Evolutionary conservation across 2,113 vertebrate genomes (phyloP), one percentile per base, ranked within the genome.

Genomic region (Urocynchramus pylzowi): DNA sequence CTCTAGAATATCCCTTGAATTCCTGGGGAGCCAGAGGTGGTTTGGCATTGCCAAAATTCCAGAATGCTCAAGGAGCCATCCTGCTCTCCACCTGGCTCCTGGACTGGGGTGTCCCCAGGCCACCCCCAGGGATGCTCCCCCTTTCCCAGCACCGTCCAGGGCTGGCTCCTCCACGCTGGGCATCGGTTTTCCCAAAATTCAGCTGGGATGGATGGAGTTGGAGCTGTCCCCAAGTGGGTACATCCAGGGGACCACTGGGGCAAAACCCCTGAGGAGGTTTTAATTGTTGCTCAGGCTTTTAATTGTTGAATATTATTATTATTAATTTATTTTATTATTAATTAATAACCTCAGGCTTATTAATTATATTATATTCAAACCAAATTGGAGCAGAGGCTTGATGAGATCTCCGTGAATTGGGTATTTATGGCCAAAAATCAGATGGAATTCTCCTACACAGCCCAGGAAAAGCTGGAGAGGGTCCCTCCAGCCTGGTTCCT

Each of bases 61-160:
- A 1, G 81, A 41, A 39, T 2, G 10, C 19, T 70, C n/a, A 1
- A 12, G 1, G 12, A 63, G 6, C 28, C 70, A 18, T 16, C 78
- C 53, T 0, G 1, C 8, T 45, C 39, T 47, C 33, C 59, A 15
- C n/a, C 41, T 1, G 6, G 22, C 5, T 44, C 18, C 53, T 2
- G 30, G 67, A 59, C 47, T 39, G 57, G 61, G 56, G 9, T 49
- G 67, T 44, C 23, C 49, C 30, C 8, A 3, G 85, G 54, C 17
- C 26, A 20, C 3, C 10, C n/a, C 44, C 9, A 0, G 2, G 16
- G 50, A 28, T 52, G 54, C 2, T 82, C 7, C 24, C 37, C 9
- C 13, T 70, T 26, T 78, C 42, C 65, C n/a, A 21, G 59, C 41
- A 42, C 24, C 49, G 52, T 26, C 49, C 53, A 4, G 35, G 3